A percentile compares a stretch with the other conserved stretches of the same genome.
phyloP scores from a whole-genome alignment of 2,797 vertebrate species.

The Echiichthys vipera region DNA sequence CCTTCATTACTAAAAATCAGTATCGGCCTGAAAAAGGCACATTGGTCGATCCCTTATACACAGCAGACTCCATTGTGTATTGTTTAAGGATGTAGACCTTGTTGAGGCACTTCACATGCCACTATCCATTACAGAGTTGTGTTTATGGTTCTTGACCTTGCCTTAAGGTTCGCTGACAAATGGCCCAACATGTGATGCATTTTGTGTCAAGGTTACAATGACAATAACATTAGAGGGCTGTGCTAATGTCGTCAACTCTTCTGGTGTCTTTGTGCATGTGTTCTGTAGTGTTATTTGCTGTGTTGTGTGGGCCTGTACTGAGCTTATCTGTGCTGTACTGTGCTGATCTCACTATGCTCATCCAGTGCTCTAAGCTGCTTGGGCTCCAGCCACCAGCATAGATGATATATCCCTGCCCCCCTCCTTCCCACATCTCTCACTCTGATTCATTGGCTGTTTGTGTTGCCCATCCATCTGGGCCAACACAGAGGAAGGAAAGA shows the following conservation, averaged over 20 bases:
- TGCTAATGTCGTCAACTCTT: constrained; percentile 34
- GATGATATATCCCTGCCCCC: constrained; percentile 80
- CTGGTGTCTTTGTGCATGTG: constrained; percentile 45
- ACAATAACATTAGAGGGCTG: constrained; percentile 25
- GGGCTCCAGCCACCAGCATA: constrained; percentile 79
- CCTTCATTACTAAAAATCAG: too few relatives aligned
- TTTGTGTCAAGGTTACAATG: constrained; percentile 64
- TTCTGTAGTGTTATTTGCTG: constrained; percentile 64
- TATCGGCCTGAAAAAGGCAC: too few relatives aligned
- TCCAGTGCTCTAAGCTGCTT: constrained; percentile 79
- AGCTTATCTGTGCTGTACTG: constrained; percentile 77
- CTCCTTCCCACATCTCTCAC: constrained; percentile 78
- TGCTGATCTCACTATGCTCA: constrained; percentile 79
- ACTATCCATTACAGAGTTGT: constrained; percentile 60
- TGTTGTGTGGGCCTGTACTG: constrained; percentile 73
- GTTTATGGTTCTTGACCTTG: constrained; percentile 75
- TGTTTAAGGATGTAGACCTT: constrained; percentile 36
- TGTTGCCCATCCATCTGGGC: constrained; percentile 79
- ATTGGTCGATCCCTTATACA: too few relatives aligned
- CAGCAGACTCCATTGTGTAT: constrained; percentile 27
- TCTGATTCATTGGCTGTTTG: constrained; percentile 83
- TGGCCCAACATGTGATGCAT: constrained; percentile 49
- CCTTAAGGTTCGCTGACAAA: constrained; percentile 62
- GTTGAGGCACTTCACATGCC: constrained; percentile 36
- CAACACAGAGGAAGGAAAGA: constrained; percentile 70